Base-by-base conservation (phyloP, 1,140 invertebrate species). In the Chironomus striatipennis region DNA sequence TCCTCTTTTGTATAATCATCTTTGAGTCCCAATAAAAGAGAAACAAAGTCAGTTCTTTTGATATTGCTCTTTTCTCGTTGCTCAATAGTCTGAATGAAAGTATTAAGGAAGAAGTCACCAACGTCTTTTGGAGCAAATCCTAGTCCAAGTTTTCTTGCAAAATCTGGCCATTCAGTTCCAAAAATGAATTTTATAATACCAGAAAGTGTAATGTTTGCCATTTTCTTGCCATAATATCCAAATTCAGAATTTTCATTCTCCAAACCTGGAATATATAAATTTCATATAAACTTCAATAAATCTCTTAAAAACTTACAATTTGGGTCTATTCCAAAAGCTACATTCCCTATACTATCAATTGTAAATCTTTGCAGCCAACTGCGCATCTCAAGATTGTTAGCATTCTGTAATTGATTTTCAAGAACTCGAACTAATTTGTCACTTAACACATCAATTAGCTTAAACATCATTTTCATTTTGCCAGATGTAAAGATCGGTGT, bases 261-360 rank as follows among this genome's bases (percentile, higher is more conserved):
- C 20, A 70, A 4, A 18, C 10, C 43, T 3, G 17, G 6, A 57
- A 43, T 42, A n/a, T n/a, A n/a, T n/a, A n/a, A n/a, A n/a, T n/a
- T n/a, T n/a, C n/a, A n/a, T n/a, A n/a, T n/a, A n/a, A n/a, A n/a
- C n/a, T n/a, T n/a, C n/a, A n/a, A n/a, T n/a, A n/a, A n/a, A n/a
- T n/a, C n/a, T n/a, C n/a, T n/a, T n/a, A n/a, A n/a, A n/a, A n/a
- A n/a, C n/a, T n/a, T n/a, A n/a, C 87, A 83, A 73, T 88, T 85
- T 75, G 86, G 85, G n/a, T 88, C 83, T 3, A 90, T 82, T 0
- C 89, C 89, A 78, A 89, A 89, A 10, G 86, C 88, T 43, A 87
- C 85, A 24, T 82, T 86, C 0, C 86, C 88, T 18, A 90, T 88
- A 0, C 80, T 77, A 74, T 82, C 81, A 1, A 78, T 79, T 0